These are phyloP conservation scores for Cercopithecus mona DNA, from an alignment of 2,113 vertebrate species.

Conservation along the genomic window DNA sequence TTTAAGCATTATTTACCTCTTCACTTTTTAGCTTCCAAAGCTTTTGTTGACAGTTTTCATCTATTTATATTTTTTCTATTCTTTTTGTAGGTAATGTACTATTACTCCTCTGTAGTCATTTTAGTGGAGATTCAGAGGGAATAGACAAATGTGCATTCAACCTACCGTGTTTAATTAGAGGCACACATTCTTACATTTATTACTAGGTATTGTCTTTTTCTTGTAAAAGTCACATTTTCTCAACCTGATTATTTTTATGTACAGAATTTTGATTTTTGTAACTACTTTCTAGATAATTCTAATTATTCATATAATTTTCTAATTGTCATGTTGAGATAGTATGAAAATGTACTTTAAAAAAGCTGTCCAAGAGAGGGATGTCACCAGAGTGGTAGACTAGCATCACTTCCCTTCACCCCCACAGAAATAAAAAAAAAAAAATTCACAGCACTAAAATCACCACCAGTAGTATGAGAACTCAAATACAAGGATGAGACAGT, in stretches of 20 bases:
- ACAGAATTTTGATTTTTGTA: neutral
- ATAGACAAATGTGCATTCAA: neutral
- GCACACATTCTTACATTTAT: neutral
- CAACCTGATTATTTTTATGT: neutral
- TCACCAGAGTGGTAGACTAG: neutral
- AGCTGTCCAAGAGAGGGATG: neutral
- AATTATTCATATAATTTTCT: neutral
- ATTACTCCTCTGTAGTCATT: neutral
- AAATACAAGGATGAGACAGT: neutral
- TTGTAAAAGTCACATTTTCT: neutral
- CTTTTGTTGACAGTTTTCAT: neutral
- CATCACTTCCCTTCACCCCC: neutral
- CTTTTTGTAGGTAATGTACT: neutral
- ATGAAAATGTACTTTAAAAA: neutral
- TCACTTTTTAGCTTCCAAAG: neutral
- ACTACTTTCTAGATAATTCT: neutral
- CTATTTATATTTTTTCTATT: neutral
- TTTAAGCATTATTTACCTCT: neutral
- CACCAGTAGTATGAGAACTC: neutral
- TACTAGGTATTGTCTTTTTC: neutral
- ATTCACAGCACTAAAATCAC: neutral
- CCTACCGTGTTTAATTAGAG: neutral
- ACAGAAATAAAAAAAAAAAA: neutral
- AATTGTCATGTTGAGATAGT: neutral
- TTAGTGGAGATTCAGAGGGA: neutral